A percentile compares a stretch with the other conserved stretches of the same genome.
Evolutionary conservation across 2,113 vertebrate genomes (phyloP).

Genomic region (Pyrgilauda ruficollis): DNA sequence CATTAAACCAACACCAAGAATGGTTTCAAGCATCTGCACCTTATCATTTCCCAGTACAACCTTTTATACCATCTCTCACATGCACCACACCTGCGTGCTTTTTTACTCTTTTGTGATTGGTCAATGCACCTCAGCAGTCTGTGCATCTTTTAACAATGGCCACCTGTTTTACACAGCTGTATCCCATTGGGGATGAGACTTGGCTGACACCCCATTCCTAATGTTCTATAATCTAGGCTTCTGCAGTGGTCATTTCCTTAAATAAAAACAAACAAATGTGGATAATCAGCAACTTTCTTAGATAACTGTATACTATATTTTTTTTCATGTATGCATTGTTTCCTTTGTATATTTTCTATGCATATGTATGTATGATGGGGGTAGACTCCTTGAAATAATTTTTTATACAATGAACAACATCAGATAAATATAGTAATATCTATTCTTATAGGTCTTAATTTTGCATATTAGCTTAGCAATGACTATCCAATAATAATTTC

Average conservation of each 20-base stretch:
- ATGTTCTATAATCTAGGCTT: neutral
- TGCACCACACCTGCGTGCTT: neutral
- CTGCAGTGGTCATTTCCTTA: neutral
- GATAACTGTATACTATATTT: neutral
- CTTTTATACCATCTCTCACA: neutral
- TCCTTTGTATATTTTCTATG: neutral
- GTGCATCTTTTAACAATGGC: neutral
- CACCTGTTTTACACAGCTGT: neutral
- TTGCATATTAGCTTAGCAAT: neutral
- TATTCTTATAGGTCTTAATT: neutral
- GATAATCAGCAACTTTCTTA: neutral
- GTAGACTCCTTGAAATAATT: neutral
- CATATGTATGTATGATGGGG: neutral
- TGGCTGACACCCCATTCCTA: neutral
- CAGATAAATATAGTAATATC: neutral
- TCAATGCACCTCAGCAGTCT: neutral
- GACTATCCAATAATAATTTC: neutral
- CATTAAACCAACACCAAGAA: neutral
- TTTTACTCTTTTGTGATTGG: neutral
- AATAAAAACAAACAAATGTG: neutral
- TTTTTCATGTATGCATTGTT: neutral
- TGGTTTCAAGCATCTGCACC: neutral
- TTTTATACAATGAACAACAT: neutral
- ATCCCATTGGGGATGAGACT: neutral
- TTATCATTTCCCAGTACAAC: too few relatives aligned